These are phyloP conservation scores for Wasmannia auropunctata DNA, from an alignment of 1,140 invertebrate genomes.

Conservation along the genomic window DNA sequence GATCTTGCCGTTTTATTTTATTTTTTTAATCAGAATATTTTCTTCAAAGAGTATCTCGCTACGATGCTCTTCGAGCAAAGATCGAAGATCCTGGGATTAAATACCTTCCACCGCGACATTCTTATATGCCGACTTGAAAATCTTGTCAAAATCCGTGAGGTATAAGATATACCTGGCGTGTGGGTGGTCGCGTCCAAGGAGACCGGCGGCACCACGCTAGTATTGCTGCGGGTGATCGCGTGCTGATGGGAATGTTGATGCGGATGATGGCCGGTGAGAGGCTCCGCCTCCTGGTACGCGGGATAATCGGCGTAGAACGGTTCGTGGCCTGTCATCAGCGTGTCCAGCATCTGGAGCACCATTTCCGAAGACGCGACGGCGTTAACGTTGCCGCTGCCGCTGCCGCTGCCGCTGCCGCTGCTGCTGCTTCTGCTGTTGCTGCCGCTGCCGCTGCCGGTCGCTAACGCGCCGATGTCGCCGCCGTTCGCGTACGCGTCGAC, in stretches of 20 bases:
- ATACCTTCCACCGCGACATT: not conserved
- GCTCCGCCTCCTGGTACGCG: conserved; percentile 82
- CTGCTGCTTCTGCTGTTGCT: conserved; percentile 68
- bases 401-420: conserved; percentile 66
- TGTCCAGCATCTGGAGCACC: conserved; percentile 84
- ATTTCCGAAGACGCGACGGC: conserved; percentile 80
- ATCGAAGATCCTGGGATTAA: not conserved
- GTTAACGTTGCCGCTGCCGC: conserved; percentile 62
- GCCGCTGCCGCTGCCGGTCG: conserved; percentile 64
- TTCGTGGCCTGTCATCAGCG: conserved; percentile 82
- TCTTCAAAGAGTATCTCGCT: not conserved
- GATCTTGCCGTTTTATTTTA: not conserved
- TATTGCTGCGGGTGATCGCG: conserved; percentile 70
- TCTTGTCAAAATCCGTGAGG: not conserved
- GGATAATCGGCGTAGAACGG: conserved; percentile 84
- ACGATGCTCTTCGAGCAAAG: not conserved
- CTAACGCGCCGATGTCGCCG: conserved; percentile 46
- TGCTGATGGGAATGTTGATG: conserved; percentile 75
- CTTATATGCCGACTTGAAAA: not conserved
- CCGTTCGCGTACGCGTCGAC: conserved; percentile 64
- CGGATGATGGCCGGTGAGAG: conserved; percentile 73
- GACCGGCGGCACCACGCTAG: conserved; percentile 76
- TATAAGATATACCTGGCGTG: conserved; percentile 82
- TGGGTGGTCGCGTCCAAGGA: conserved; percentile 83
- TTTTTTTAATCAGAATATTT: not conserved